Base-by-base conservation (phyloP, 2,113 vertebrate species). In the Urocynchramus pylzowi region DNA sequence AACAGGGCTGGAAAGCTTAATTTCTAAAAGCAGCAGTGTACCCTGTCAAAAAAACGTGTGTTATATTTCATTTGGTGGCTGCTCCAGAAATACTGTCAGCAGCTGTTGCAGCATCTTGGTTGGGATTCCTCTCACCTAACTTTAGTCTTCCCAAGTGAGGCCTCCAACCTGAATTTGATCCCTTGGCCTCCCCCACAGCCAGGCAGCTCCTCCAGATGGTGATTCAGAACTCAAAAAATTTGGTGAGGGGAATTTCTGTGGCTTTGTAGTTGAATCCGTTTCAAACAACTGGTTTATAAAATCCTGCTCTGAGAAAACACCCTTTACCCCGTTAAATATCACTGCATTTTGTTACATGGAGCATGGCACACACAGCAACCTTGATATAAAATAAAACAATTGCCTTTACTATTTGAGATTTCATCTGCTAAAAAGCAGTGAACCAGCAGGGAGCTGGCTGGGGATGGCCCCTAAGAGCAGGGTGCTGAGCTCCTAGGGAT, bases 101-200 rank as follows among this genome's bases (percentile, higher is more conserved):
- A 96, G 92, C 92, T 96, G 94, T 44, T 88, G 41, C 26, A 59
- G 54, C 3, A 4, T 65, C 90, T 90, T 70, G 26, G 28, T 88
- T 88, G 79, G 59, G 39, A 90, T 90, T 92, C 63, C 73, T 96
- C 71, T 67, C 60, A 78, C 61, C 78, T 65, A 94, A 87, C 68
- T 92, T 89, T 73, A 90, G 71, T 54, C 59, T 77, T 87, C 35
- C 33, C 19, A 10, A n/a, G 15, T 22, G 52, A 90, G 67, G 35
- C 39, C 26, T 88, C 67, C 45, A 42, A 24, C 63, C 27, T 80
- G 87, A 95, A 95, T 74, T 67, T 70, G 71, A 95, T 90, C 76
- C 35, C 28, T 70, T 35, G 60, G 50, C 68, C 47, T 77, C 52
- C 49, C 60, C 33, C 4, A 1, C 20, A 88, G 71, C 33, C 3